phyloP scores from a whole-genome alignment of 1,140 invertebrate genomes.

The Atta texana region DNA sequence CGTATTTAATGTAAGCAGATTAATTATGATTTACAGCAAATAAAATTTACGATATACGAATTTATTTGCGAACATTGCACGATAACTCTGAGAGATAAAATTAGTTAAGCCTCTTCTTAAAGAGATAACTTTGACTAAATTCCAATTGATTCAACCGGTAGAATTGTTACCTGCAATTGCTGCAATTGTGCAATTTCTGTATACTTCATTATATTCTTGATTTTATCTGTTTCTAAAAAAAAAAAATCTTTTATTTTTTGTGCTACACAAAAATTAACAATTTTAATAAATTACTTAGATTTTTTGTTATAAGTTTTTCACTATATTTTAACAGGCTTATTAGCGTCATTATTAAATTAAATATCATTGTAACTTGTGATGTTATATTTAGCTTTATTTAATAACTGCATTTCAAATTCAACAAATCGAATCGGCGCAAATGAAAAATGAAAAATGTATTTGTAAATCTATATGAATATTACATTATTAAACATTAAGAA shows the following conservation, averaged over 20 bases:
- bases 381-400: no score
- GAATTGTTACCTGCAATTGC: not conserved
- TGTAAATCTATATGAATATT: no score
- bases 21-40: not conserved
- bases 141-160: not conserved
- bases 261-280: not conserved
- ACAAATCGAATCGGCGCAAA: no score
- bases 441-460: no score
- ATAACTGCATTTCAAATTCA: no score
- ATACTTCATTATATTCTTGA: not conserved
- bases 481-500: no score
- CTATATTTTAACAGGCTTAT: no score
- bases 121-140: not conserved
- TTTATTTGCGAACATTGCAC: not conserved
- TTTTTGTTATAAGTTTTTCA: no score
- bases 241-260: not conserved
- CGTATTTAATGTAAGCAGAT: conserved; percentile 27
- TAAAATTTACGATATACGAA: not conserved
- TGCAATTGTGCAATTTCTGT: not conserved
- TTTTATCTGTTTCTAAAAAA: not conserved
- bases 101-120: not conserved
- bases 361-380: no score
- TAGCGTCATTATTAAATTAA: no score
- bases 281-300: not conserved
- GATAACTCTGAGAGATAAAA: not conserved